These are phyloP conservation scores for Bombus turneri DNA, from an alignment of 1,140 invertebrate genomes.

Conservation along the genomic window DNA sequence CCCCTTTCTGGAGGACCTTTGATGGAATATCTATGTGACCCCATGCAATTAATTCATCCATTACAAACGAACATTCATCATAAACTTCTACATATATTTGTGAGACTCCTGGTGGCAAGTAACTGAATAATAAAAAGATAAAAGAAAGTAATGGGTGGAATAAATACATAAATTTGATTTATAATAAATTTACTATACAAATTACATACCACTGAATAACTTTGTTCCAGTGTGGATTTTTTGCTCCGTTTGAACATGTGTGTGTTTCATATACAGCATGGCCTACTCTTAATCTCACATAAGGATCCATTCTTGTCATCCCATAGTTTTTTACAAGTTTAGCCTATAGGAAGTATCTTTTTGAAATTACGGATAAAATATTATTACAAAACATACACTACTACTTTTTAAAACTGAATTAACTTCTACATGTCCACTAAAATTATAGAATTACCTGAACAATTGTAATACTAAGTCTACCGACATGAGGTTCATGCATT, in stretches of 20 bases:
- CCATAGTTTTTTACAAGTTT: conserved; percentile 98
- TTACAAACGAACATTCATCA: conserved; percentile 97
- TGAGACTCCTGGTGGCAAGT: conserved; percentile 93
- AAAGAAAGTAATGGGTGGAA: neutral
- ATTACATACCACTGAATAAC: conserved; percentile 91
- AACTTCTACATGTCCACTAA: neutral
- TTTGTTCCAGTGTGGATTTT: conserved; percentile 97
- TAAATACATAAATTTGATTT: conserved; percentile 17
- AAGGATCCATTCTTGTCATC: conserved; percentile 97
- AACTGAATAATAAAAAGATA: conserved; percentile 83
- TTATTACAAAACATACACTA: conserved; percentile 31
- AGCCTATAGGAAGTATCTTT: conserved; percentile 82
- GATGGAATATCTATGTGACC: conserved; percentile 92
- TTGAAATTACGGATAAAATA: conserved; percentile 31
- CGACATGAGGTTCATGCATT: conserved; percentile 84
- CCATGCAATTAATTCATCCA: conserved; percentile 98
- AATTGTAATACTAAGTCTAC: conserved; percentile 91
- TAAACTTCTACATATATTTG: conserved; percentile 96
- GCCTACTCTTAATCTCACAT: conserved; percentile 95
- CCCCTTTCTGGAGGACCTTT: conserved; percentile 89
- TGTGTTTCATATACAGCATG: conserved; percentile 97
- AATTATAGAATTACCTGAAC: conserved; percentile 84
- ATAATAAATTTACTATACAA: neutral
- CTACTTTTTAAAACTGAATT: neutral
- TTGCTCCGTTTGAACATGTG: conserved; percentile 96